Conservation (phyloP, 2,888 invertebrate genomes). For the Venusia cambrica region DNA sequence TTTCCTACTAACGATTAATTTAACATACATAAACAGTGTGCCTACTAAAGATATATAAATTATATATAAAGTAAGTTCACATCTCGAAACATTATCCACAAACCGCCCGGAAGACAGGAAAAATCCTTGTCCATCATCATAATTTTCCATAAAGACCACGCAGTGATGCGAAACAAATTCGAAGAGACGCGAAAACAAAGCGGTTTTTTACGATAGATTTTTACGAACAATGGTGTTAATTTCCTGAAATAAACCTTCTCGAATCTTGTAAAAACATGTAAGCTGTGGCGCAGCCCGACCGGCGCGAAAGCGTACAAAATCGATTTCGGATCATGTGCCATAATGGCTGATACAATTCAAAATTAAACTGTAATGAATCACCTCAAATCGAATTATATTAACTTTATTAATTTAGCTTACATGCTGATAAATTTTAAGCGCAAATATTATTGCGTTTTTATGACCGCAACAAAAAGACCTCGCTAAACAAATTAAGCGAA, state of each 20-base stretch:
- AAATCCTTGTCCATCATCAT: conserved; percentile 18
- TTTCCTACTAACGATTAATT: too few species aligned
- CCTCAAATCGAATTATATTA: conserved; percentile 3
- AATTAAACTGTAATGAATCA: conserved; percentile 27
- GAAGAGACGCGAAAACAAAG: conserved; percentile 15
- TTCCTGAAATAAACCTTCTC: conserved; percentile 25
- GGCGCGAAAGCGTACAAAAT: conserved; percentile 47
- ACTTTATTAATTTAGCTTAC: not conserved
- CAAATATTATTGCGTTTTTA: too few species aligned
- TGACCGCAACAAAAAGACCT: too few species aligned
- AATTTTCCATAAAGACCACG: conserved; percentile 16
- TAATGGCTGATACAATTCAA: conserved; percentile 32
- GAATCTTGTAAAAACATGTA: conserved; percentile 32
- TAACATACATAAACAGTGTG: too few species aligned
- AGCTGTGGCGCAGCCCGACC: conserved; percentile 36
- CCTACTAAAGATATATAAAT: too few species aligned
- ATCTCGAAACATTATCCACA: too few species aligned
- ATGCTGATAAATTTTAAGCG: too few species aligned
- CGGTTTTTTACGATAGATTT: conserved; percentile 10
- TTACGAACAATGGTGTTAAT: conserved; percentile 27
- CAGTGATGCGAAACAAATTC: conserved; percentile 14
- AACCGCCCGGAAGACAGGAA: too few species aligned
- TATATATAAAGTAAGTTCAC: too few species aligned
- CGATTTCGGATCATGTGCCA: conserved; percentile 40
- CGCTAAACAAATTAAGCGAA: too few species aligned